Conservation (phyloP, 2,888 invertebrate genomes). For the Cerceris rybyensis region DNA sequence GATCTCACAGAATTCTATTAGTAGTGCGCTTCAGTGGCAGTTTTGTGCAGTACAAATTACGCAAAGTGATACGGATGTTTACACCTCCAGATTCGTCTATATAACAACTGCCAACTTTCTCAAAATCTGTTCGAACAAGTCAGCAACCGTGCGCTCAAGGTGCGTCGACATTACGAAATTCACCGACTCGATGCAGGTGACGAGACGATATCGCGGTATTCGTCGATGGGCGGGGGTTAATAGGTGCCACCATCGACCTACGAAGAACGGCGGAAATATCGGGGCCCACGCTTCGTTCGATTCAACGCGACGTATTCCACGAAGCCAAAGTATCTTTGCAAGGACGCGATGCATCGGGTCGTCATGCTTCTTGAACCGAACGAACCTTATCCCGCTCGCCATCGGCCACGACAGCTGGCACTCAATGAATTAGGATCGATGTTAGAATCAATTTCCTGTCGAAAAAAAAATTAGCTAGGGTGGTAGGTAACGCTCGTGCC, state of each 20-base stretch:
- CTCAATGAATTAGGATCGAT: constrained; percentile 24
- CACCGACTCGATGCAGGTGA: background rate
- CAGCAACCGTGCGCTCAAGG: background rate
- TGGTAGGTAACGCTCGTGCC: constrained; percentile 17
- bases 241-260: constrained; percentile 3
- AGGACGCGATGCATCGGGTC: constrained; percentile 21
- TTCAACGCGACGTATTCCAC: background rate
- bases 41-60: too few species aligned
- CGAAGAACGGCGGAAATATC: constrained; percentile 28
- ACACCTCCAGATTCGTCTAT: too few species aligned
- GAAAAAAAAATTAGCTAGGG: constrained; percentile 23
- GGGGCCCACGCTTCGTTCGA: constrained; percentile 5
- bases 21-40: too few species aligned
- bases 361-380: constrained; percentile 36
- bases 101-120: too few species aligned
- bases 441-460: constrained; percentile 60
- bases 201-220: constrained; percentile 12
- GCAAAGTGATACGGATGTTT: too few species aligned
- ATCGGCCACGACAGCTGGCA: constrained; percentile 50
- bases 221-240: constrained; percentile 8
- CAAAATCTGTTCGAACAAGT: background rate
- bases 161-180: background rate
- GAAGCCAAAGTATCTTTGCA: constrained; percentile 3
- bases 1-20: too few species aligned
- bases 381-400: constrained; percentile 47